Conservation (phyloP, 2,113 vertebrate species). For the Prionailurus bengalensis region DNA sequence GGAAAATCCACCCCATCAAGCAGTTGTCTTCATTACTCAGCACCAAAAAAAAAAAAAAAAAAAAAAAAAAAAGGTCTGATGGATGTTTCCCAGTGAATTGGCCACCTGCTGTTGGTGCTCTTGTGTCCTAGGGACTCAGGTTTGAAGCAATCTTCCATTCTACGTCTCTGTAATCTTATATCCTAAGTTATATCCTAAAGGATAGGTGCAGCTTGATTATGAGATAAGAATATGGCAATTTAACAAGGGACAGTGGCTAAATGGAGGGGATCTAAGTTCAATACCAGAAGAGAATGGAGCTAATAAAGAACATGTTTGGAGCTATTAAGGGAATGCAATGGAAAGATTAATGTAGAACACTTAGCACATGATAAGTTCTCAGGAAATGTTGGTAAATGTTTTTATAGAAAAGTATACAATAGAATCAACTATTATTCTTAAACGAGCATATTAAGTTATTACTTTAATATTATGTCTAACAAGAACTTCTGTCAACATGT, state of each 20-base stretch:
- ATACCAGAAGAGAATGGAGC: not conserved
- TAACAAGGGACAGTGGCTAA: not conserved
- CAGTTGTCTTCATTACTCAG: not conserved
- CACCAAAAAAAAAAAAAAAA: not conserved
- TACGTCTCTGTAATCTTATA: not conserved
- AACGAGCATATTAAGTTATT: not conserved
- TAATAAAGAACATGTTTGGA: not conserved
- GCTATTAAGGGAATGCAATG: not conserved
- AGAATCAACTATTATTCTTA: not conserved
- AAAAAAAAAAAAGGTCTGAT: not conserved
- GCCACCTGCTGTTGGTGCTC: not conserved
- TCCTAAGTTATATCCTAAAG: not conserved
- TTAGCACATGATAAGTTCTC: not conserved
- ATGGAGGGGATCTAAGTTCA: not conserved
- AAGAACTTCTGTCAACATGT: not conserved
- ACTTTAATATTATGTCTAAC: not conserved
- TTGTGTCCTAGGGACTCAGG: not conserved
- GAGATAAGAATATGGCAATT: not conserved
- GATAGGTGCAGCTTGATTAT: not conserved
- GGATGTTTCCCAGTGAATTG: not conserved
- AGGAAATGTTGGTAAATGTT: not conserved
- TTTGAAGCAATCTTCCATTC: not conserved
- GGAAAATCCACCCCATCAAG: not conserved
- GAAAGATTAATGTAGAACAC: not conserved
- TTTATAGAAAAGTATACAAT: not conserved